phyloP scores from a whole-genome alignment of 1,140 invertebrate species.

The Drosophila kohkoa region DNA sequence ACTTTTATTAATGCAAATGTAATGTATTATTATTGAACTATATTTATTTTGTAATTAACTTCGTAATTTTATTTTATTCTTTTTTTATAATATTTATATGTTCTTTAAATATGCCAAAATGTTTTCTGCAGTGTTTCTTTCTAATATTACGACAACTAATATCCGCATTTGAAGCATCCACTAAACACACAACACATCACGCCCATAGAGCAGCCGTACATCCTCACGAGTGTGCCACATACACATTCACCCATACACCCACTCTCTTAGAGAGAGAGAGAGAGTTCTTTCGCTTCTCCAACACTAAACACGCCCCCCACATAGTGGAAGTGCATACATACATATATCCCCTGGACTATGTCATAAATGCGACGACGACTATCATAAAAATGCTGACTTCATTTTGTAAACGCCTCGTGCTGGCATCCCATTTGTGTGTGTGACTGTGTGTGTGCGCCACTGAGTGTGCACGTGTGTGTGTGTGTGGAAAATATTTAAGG shows the following conservation, averaged over 20 bases:
- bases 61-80: not conserved
- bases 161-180: slow-evolving; percentile 60
- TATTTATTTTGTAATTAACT: too few relatives aligned
- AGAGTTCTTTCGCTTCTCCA: slow-evolving; percentile 13
- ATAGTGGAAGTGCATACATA: slow-evolving; percentile 40
- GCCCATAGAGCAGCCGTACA: slow-evolving; percentile 20
- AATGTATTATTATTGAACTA: too few relatives aligned
- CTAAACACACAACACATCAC: slow-evolving; percentile 57
- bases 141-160: slow-evolving; percentile 59
- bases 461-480: not conserved
- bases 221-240: not conserved
- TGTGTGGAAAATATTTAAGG: slow-evolving; percentile 50
- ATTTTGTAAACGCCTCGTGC: slow-evolving; percentile 61
- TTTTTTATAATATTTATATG: too few relatives aligned
- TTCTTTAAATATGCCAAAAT: not conserved
- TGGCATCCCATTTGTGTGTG: slow-evolving; percentile 27
- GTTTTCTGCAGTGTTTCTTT: slow-evolving; percentile 41
- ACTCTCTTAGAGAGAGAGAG: too few relatives aligned
- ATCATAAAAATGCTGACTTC: slow-evolving; percentile 68
- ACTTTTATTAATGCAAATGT: too few relatives aligned
- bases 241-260: slow-evolving; percentile 12
- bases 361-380: slow-evolving; percentile 63
- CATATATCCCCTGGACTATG: slow-evolving; percentile 51
- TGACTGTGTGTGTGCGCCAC: not conserved
- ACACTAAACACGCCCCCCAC: slow-evolving; percentile 36